Percentiles rank a stretch among this genome's conserved stretches.
These are phyloP conservation scores for Vannuccia rotundouncinata DNA, from an alignment of 2,888 invertebrate genomes.

Conservation along the genomic window DNA sequence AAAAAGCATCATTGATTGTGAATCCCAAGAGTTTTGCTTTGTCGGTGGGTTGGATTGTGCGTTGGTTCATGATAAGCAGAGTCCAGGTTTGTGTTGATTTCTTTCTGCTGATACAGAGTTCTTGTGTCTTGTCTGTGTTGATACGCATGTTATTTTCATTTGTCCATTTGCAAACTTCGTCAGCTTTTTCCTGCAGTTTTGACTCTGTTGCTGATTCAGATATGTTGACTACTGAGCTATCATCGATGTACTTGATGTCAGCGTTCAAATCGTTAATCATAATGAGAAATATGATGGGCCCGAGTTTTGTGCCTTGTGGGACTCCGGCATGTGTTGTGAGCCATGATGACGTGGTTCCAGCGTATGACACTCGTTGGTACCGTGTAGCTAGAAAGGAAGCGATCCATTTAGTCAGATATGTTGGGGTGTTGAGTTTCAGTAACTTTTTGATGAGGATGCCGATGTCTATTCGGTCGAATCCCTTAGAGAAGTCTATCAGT, in stretches of 20 bases:
- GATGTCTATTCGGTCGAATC: conserved; percentile 26
- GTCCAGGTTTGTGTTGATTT: background rate
- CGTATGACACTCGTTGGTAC: conserved; percentile 26
- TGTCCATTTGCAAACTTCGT: conserved; percentile 23
- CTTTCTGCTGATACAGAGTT: background rate
- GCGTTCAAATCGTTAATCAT: conserved; percentile 20
- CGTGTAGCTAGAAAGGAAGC: conserved; percentile 20
- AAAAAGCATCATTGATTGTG: too few species aligned
- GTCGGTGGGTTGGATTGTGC: too few species aligned
- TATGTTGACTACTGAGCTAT: conserved; percentile 4
- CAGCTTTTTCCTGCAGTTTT: conserved; percentile 19
- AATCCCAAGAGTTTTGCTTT: too few species aligned
- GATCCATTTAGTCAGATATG: conserved; percentile 26
- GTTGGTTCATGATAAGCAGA: too few species aligned
- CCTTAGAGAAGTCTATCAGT: conserved; percentile 16
- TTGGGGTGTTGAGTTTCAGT: conserved; percentile 26
- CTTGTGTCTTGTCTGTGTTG: conserved; percentile 26
- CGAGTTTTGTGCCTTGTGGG: conserved; percentile 26
- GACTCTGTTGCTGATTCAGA: conserved; percentile 26
- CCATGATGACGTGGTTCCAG: conserved; percentile 26
- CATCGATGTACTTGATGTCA: conserved; percentile 24
- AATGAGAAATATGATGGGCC: conserved; percentile 21
- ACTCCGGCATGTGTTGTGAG: conserved; percentile 22
- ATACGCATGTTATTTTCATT: conserved; percentile 21
- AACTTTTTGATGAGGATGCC: conserved; percentile 26